A percentile compares a stretch with the other conserved stretches of the same genome.
Conservation (phyloP, 2,888 invertebrate genomes). For the Plebejus anna region DNA sequence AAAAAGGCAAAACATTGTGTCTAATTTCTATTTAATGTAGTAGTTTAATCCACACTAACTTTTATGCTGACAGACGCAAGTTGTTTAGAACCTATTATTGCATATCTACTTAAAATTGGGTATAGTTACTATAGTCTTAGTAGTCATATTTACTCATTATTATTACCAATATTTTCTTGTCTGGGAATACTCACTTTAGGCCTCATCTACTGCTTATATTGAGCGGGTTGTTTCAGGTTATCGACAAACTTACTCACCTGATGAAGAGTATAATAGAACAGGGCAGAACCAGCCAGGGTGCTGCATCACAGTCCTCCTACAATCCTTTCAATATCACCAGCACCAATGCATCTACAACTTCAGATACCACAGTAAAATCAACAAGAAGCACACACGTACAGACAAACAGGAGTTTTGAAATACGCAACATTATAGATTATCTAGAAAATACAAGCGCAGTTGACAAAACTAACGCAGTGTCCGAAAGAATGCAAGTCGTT, state of each 20-base stretch:
- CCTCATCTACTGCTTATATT: background rate
- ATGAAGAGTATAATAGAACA: constrained; percentile 38
- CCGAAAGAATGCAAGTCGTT: background rate
- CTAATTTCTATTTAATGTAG: no score
- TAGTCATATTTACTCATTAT: no score
- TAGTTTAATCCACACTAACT: no score
- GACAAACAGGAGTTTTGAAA: background rate
- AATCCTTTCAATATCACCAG: background rate
- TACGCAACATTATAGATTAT: background rate
- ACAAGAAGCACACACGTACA: constrained; percentile 7
- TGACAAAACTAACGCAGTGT: background rate
- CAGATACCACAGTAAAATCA: background rate
- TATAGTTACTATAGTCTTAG: no score
- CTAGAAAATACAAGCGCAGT: background rate
- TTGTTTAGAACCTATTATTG: no score
- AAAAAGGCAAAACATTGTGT: no score
- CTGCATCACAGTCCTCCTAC: background rate
- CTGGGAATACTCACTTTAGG: background rate
- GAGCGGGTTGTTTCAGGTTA: constrained; percentile 48
- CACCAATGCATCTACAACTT: background rate
- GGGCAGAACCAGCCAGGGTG: background rate
- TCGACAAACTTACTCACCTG: constrained; percentile 52
- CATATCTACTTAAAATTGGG: no score
- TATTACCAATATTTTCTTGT: no score
- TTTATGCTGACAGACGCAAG: no score